Base-by-base conservation (phyloP, 2,888 invertebrate species). In the Allophyes oxyacanthae region DNA sequence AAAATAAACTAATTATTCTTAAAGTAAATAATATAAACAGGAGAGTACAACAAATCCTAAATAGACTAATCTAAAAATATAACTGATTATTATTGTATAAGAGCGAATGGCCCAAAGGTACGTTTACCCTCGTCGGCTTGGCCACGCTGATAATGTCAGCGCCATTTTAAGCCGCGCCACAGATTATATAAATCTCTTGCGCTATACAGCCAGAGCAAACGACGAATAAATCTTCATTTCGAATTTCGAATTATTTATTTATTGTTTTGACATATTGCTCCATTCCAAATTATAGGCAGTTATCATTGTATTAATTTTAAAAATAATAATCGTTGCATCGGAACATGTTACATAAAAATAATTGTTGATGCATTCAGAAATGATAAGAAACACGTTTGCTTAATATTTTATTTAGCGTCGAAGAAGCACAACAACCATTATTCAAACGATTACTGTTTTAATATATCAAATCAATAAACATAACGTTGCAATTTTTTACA, bases 101-200 rank as follows among this genome's bases (percentile, higher is more conserved):
- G 56, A 65, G n/a, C 54, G 66, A 71, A 75, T 69, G 57, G 64
- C 66, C 64, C 48, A 68, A 57, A 72, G 66, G 63, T 61, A 69
- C 42, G 51, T 69, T 68, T 64, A 73, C 74, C 75, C 70, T 64
- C 65, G 74, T 74, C 56, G 52, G 41, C 32, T 53, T 54, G 65
- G 54, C 65, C 45, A 59, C 25, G 34, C 58, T 44, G 74, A 75
- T 75, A 77, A 74, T 73, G 75, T 76, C 71, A 67, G 65, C 62
- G 57, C 64, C 62, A 70, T 70, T 64, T 64, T 53, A 70, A 62
- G 54, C 42, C 20, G 13, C 33, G 13, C 41, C 64, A 64, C 57
- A 62, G 68, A 72, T 73, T 59, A 63, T 51, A 59, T 56, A 70
- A 64, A 62, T 66, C 40, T 43, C 32, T n/a, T 53, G 37, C 32